Conservation (phyloP, 2,888 invertebrate genomes). For the Ectemnius lituratus region DNA sequence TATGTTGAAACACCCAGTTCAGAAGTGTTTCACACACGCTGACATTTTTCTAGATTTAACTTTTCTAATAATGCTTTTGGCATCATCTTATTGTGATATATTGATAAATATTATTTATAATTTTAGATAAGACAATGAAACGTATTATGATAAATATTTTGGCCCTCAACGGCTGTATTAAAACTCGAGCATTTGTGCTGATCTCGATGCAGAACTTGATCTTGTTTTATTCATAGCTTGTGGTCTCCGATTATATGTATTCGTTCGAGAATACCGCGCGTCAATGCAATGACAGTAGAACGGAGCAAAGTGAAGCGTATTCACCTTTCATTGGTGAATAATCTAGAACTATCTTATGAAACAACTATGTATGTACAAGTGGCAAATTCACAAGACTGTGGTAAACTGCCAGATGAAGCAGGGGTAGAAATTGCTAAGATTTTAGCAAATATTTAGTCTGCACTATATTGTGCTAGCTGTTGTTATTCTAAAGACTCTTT, state of each 20-base stretch:
- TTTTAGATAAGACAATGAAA: constrained; percentile 49
- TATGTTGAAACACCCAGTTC: constrained; percentile 45
- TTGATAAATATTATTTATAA: constrained; percentile 70
- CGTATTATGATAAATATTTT: constrained; percentile 41
- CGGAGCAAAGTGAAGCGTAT: too few relatives aligned
- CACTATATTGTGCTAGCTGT: too few relatives aligned
- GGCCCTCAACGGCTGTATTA: constrained; percentile 42
- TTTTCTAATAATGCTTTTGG: constrained; percentile 66
- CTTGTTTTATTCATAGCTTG: constrained; percentile 8
- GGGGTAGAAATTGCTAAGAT: too few relatives aligned
- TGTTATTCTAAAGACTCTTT: too few relatives aligned
- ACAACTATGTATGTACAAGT: too few relatives aligned
- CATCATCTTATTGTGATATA: constrained; percentile 75
- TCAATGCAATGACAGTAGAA: too few relatives aligned
- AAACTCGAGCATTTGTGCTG: constrained; percentile 31
- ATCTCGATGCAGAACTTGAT: constrained; percentile 43
- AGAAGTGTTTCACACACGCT: constrained; percentile 41
- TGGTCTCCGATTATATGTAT: neutral
- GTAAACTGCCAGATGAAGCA: too few relatives aligned
- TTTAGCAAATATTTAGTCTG: too few relatives aligned
- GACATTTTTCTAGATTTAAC: constrained; percentile 44
- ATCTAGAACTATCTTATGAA: too few relatives aligned
- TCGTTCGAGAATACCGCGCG: neutral
- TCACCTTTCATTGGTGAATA: too few relatives aligned
- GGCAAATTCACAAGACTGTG: too few relatives aligned